Evolutionary conservation across 2,113 vertebrate species (phyloP), one percentile per base, ranked within the genome.

Genomic region (Tragelaphus scriptus): DNA sequence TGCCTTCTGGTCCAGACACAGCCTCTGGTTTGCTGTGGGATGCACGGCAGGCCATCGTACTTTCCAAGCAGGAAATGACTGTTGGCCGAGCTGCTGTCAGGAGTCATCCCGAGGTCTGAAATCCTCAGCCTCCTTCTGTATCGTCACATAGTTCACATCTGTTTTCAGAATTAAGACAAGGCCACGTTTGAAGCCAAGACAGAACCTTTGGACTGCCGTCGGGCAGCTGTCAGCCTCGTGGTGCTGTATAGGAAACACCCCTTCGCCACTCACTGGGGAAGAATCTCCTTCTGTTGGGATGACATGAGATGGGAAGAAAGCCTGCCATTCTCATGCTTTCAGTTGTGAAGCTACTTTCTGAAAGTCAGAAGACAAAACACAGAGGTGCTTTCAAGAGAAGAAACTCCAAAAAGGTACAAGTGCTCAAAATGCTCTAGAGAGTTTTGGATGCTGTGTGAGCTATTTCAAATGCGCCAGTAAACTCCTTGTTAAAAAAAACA

Each of bases 1-100:
- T 25, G 3, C 2, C 13, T 58, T 40, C 13, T 17, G 61, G 11
- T 6, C 32, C 30, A 56, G 49, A 79, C 3, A 2, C 23, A 23
- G 2, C 13, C 30, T 85, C 1, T 0, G 3, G 2, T 36, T 40
- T 81, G 11, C 15, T 30, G 16, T 30, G n/a, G 56, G 14, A 13
- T 40, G 4, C 32, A 28, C 23, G 32, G 11, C 7, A 26, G 36
- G 17, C 49, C 68, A 23, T 7, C 11, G 0, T 1, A n/a, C 4
- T 1, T 44, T 28, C 32, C 17, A 7, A 11, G 2, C 0, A 2
- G 16, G 55, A 36, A 40, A 13, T 80, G 7, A 59, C 55, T n/a
- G 0, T 17, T 89, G 11, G 28, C 53, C 10, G 63, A 17, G 53
- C n/a, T 94, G 26, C 2, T 63, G 36, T 92, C 56, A 19, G 16